Base-by-base conservation (phyloP, 2,113 vertebrate species). In the Plecturocebus donacophilus region DNA sequence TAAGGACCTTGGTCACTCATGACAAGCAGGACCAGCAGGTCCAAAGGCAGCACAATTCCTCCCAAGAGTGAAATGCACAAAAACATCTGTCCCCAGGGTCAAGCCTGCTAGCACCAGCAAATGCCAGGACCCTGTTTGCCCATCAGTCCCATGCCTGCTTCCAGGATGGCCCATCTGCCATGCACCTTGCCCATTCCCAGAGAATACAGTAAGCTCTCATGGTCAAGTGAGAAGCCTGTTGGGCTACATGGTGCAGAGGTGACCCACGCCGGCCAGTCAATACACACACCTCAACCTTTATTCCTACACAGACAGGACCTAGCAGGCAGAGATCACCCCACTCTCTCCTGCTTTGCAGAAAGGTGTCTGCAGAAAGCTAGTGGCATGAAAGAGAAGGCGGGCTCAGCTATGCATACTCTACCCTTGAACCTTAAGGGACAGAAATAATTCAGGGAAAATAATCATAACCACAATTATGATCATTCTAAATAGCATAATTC, bases 211-310 rank as follows among this genome's bases (percentile, higher is more conserved):
- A 13, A 25, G 21, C 40, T 8, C 14, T 38, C 64, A 6, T 0
- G 6, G 75, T 17, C 11, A 10, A 20, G 23, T 25, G 1, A 47
- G 71, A 52, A 77, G 27, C 21, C 42, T 0, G 3, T 40, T 20
- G 42, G 16, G 16, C 10, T 25, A 3, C n/a, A 0, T 0, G 0
- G 35, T 35, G 30, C 23, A 3, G 19, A 30, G 19, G 61, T 6
- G 35, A 12, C 11, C 11, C 3, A 4, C 0, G 1, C 16, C 2
- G 35, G 8, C 73, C 80, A 0, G 7, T 4, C 7, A 10, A 49
- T 0, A 7, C 7, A 2, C 35, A 5, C 27, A 23, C n/a, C 5
- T 25, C 38, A 1, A 2, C 20, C 20, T 56, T 35, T 20, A 1
- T 11, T 30, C 6, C 27, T 32, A 0, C 1, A 16, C 12, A 32